phyloP scores from a whole-genome alignment of 2,113 vertebrate species.

The Macaca fascicularis region T2T-MFA8v1.1 NC_088395.1:34417501-34418000 shows the following conservation, averaged over 20 bases:
- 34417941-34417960: not conserved
- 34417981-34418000: not conserved
- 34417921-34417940: not conserved
- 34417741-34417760: not conserved
- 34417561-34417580: not conserved
- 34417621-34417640: no score
- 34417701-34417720: not conserved
- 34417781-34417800: slow-evolving; percentile 13
- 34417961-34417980: not conserved
- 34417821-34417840: not conserved
- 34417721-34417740: not conserved
- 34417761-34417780: not conserved
- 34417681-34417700: not conserved
- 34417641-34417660: no score
- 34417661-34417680: no score
- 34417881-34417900: not conserved
- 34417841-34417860: not conserved
- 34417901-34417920: not conserved
- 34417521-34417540: not conserved
- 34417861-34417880: not conserved
- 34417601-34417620: no score
- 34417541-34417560: not conserved
- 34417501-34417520: not conserved
- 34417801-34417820: not conserved
- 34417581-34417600: no score